Evolutionary conservation across 53 echinoderm and acorn worm genomes (phyloP), one percentile per base, ranked within the genome.

Genomic region (Astropecten irregularis): DNA sequence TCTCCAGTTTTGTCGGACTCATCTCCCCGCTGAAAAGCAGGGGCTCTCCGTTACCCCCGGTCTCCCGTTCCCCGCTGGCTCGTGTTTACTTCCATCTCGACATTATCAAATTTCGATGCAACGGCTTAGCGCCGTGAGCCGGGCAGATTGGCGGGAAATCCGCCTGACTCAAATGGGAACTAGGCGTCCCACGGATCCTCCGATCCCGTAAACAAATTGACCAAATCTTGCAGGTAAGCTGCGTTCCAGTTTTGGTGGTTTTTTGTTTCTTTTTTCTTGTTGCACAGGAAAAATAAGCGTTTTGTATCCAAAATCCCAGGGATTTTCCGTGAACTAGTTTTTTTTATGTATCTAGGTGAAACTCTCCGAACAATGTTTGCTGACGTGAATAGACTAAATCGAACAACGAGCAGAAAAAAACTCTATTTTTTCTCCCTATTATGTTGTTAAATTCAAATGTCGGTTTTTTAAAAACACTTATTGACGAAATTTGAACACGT

Each of bases 71-170:
- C 46, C 68, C 5, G 18, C 9, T 42, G 18, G 18, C 22, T 32
- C 27, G 40, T 68, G 61, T 79, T 61, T 79, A 48, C 79, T 30
- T 40, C 8, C 32, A 40, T 68, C 79, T 31, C 61, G 60, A 79
- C 79, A 79, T 79, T 79, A 79, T 79, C 79, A 79, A 79, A 79
- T 79, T 79, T 79, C 79, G 63, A 79, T 62, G 60, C 79, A 60
- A 48, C 21, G 62, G 79, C 79, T 79, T 79, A 79, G 49, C 20
- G n/a, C 31, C 6, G 16, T 9, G 33, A 79, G 60, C 49, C 10
- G 61, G 8, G 0, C 10, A 79, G 79, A 79, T 79, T 76, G 42
- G 18, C 15, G 61, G 9, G 14, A 27, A 69, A 11, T 32, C 38
- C 79, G 22, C 19, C 19, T 22, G 61, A 28, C 79, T 61, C 23